Evolutionary conservation across 1,140 invertebrate species (phyloP).

Genomic region (Arctopsyche grandis): DNA sequence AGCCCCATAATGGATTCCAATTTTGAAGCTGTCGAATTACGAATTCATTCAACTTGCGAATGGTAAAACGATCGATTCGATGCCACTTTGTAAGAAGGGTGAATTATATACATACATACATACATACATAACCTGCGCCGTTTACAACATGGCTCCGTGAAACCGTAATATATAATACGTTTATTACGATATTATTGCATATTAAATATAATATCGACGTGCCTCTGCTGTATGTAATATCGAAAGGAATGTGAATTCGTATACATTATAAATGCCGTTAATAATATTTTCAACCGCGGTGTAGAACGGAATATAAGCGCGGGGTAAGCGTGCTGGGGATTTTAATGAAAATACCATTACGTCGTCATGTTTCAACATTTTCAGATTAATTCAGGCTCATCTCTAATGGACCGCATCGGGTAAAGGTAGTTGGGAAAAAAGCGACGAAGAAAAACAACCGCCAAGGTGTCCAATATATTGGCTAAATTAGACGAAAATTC

Average conservation of each 20-base stretch:
- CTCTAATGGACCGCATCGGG: slow-evolving; percentile 25
- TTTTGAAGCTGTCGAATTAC: not conserved
- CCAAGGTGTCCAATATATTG: slow-evolving; percentile 8
- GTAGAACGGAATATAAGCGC: not conserved
- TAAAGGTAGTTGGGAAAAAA: not conserved
- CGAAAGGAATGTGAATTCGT: too few relatives aligned
- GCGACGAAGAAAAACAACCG: not conserved
- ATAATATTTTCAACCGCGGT: not conserved
- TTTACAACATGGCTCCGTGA: too few relatives aligned
- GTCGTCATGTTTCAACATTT: slow-evolving; percentile 29
- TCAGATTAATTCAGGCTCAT: slow-evolving; percentile 27
- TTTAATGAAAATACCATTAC: slow-evolving; percentile 39
- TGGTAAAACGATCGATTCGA: not conserved
- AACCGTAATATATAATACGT: too few relatives aligned
- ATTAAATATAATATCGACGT: too few relatives aligned
- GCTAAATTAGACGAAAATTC: slow-evolving; percentile 11
- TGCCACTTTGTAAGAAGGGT: not conserved
- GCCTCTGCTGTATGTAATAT: too few relatives aligned
- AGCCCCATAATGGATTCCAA: not conserved
- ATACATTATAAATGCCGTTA: too few relatives aligned
- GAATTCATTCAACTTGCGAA: not conserved
- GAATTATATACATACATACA: too few relatives aligned
- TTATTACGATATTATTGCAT: too few relatives aligned
- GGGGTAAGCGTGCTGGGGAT: slow-evolving; percentile 3
- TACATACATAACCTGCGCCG: too few relatives aligned